These are phyloP conservation scores for Ciconia boyciana DNA, from an alignment of 2,113 vertebrate species.

Conservation along the genomic window DNA sequence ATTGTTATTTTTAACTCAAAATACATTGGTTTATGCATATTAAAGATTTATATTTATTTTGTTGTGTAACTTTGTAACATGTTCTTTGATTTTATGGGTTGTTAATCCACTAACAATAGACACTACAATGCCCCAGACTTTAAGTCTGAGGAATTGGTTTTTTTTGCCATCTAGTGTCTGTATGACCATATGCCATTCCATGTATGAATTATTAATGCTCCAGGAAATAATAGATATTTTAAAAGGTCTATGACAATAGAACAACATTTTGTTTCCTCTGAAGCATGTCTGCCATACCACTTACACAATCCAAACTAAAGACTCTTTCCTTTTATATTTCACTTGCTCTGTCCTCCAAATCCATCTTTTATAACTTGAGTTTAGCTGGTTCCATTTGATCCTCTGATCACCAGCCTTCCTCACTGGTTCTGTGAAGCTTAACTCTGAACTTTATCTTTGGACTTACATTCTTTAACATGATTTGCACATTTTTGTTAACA, in stretches of 20 bases:
- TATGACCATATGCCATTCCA: not conserved
- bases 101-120: not conserved
- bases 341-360: not conserved
- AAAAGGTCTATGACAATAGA: not conserved
- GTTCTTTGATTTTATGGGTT: not conserved
- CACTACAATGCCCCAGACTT: not conserved
- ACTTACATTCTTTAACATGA: not conserved
- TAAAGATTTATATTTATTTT: not conserved
- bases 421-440: not conserved
- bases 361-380: not conserved
- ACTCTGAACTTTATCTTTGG: not conserved
- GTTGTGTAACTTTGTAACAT: not conserved
- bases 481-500: not conserved
- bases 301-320: not conserved
- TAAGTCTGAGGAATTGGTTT: not conserved
- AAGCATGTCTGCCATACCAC: not conserved
- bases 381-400: not conserved
- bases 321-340: not conserved
- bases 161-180: not conserved
- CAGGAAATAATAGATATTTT: not conserved
- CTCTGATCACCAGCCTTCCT: not conserved
- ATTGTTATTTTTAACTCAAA: not conserved
- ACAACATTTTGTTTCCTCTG: not conserved
- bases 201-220: not conserved
- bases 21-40: not conserved